These are phyloP conservation scores for Callospermophilus lateralis DNA, from an alignment of 2,113 vertebrate genomes.

Conservation along the genomic window DNA sequence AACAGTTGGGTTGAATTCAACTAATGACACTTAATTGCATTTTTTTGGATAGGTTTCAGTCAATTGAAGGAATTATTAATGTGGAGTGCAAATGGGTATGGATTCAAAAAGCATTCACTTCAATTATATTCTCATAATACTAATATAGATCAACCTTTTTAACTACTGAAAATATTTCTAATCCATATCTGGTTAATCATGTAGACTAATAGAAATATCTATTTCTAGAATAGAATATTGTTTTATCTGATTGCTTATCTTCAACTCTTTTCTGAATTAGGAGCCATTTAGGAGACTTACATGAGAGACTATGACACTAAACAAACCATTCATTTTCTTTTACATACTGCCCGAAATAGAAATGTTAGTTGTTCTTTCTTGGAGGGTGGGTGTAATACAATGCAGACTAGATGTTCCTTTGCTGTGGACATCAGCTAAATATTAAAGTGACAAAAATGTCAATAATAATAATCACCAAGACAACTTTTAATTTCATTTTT, in stretches of 20 bases:
- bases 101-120: slow-evolving; percentile 74
- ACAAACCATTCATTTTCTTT: slow-evolving; percentile 22
- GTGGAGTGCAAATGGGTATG: slow-evolving; percentile 76
- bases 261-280: slow-evolving; percentile 46
- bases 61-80: slow-evolving; percentile 80
- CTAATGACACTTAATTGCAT: slow-evolving; percentile 82
- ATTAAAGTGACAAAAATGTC: background rate
- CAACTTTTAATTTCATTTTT: background rate
- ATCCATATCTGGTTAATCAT: slow-evolving; percentile 76
- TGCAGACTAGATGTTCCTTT: background rate
- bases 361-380: background rate
- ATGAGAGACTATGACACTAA: background rate
- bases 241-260: slow-evolving; percentile 52
- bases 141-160: slow-evolving; percentile 60
- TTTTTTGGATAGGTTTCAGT: slow-evolving; percentile 74
- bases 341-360: background rate
- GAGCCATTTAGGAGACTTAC: slow-evolving; percentile 26
- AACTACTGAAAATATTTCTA: slow-evolving; percentile 69
- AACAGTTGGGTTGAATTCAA: slow-evolving; percentile 69
- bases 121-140: slow-evolving; percentile 77
- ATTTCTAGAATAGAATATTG: slow-evolving; percentile 50
- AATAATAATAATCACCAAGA: background rate
- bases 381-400: background rate
- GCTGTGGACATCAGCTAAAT: background rate
- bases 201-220: slow-evolving; percentile 67